phyloP scores from a whole-genome alignment of 1,140 invertebrate genomes.

The Caenorhabditis inopinata region DNA sequence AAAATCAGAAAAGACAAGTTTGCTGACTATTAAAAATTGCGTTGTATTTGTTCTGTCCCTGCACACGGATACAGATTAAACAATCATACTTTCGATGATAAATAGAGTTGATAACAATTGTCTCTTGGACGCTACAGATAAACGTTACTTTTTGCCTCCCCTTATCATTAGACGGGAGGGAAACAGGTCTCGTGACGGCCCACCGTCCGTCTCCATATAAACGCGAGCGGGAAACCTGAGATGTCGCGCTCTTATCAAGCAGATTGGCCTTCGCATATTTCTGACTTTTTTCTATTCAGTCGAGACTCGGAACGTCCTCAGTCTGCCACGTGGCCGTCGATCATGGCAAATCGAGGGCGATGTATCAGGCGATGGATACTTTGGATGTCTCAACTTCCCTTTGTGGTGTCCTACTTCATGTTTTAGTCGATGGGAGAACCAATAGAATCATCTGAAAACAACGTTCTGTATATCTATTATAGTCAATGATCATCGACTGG shows the following conservation, averaged over 20 bases:
- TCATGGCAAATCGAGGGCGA: conserved; percentile 26
- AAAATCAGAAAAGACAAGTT: not conserved
- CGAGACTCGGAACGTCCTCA: conserved; percentile 24
- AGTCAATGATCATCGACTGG: too few relatives aligned
- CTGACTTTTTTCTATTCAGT: conserved; percentile 9
- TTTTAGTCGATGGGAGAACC: not conserved
- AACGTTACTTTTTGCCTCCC: not conserved
- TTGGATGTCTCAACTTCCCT: not conserved
- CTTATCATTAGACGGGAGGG: not conserved
- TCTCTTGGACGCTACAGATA: too few relatives aligned
- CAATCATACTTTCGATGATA: conserved; percentile 29
- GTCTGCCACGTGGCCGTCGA: conserved; percentile 4
- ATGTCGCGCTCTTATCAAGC: not conserved
- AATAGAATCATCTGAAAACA: too few relatives aligned
- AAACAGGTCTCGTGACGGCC: conserved; percentile 23
- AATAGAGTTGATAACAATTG: too few relatives aligned
- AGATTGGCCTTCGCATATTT: not conserved
- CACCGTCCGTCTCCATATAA: too few relatives aligned
- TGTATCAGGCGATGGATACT: conserved; percentile 4
- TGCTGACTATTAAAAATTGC: not conserved
- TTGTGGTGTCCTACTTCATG: not conserved
- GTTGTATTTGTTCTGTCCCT: not conserved
- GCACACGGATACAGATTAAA: conserved; percentile 14
- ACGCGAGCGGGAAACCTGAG: too few relatives aligned
- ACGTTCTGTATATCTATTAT: too few relatives aligned